A percentile compares a stretch with the other conserved stretches of the same genome.
Evolutionary conservation across 1,140 invertebrate species (phyloP).

Genomic region (Doryteuthis pealeii): DNA sequence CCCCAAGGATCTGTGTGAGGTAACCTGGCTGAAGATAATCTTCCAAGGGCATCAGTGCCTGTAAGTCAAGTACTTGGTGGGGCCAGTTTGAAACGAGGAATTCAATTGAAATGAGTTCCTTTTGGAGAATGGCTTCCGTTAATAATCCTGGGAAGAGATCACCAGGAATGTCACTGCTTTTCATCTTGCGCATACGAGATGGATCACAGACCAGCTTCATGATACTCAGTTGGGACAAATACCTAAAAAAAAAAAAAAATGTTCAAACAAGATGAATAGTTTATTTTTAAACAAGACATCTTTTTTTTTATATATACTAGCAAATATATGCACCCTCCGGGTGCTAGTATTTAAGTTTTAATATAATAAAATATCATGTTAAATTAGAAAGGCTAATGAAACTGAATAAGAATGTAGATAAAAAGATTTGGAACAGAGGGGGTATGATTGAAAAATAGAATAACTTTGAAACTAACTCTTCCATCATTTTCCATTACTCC

Average conservation of each 20-base stretch:
- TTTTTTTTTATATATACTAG: too few species aligned
- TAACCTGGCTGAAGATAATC: conserved; percentile 38
- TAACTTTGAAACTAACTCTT: too few species aligned
- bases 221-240: conserved; percentile 38
- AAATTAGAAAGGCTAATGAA: too few species aligned
- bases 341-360: too few species aligned
- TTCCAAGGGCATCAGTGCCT: conserved; percentile 41
- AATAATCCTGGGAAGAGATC: conserved; percentile 45
- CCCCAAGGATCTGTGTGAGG: conserved; percentile 38
- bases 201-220: conserved; percentile 40
- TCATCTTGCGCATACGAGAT: conserved; percentile 25
- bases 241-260: conserved; percentile 31
- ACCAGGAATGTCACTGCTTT: conserved; percentile 31
- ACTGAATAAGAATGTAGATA: too few species aligned
- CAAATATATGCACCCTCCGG: too few species aligned
- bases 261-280: too few species aligned
- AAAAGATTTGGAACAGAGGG: too few species aligned
- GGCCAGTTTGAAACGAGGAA: conserved; percentile 42
- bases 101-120: conserved; percentile 40
- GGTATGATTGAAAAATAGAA: too few species aligned
- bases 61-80: conserved; percentile 29
- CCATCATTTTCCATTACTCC: too few species aligned
- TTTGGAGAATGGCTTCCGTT: conserved; percentile 48
- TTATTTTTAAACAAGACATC: too few species aligned
- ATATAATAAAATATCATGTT: too few species aligned